Evolutionary conservation across 2,888 invertebrate genomes (phyloP).

Genomic region (Meiosimyza platycephala): DNA sequence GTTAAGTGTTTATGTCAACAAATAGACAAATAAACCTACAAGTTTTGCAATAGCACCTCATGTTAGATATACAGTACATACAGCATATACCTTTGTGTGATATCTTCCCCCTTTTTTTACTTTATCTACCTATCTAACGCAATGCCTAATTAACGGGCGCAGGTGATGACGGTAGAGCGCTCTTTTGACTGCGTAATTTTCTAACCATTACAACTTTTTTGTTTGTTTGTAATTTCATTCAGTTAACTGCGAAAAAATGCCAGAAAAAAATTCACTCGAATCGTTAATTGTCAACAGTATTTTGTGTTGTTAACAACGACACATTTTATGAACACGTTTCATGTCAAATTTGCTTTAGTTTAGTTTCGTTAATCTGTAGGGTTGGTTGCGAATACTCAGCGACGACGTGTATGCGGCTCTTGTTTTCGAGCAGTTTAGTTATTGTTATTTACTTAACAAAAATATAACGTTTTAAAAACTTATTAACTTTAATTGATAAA

Average conservation of each 20-base stretch:
- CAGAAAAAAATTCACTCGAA: not conserved
- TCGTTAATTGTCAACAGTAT: slow-evolving; percentile 5
- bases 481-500: slow-evolving; percentile 2
- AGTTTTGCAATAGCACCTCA: too few relatives aligned
- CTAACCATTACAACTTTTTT: too few relatives aligned
- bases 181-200: slow-evolving; percentile 11
- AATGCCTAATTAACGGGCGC: too few relatives aligned
- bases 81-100: too few relatives aligned
- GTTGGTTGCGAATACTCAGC: slow-evolving; percentile 11
- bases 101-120: too few relatives aligned
- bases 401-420: not conserved
- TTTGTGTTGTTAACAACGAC: slow-evolving; percentile 11
- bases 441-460: not conserved
- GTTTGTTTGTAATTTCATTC: too few relatives aligned
- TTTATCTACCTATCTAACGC: too few relatives aligned
- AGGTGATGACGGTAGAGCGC: too few relatives aligned
- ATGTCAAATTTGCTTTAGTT: slow-evolving; percentile 2
- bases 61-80: too few relatives aligned
- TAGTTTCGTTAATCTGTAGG: slow-evolving; percentile 14
- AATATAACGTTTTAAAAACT: not conserved
- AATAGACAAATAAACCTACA: too few relatives aligned
- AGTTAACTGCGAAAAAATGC: too few relatives aligned
- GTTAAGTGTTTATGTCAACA: too few relatives aligned
- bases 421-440: not conserved
- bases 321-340: slow-evolving; percentile 9